Percentiles rank a stretch among this genome's conserved stretches.
Conservation (phyloP, 2,113 vertebrate genomes). For the Mesocricetus auratus region DNA sequence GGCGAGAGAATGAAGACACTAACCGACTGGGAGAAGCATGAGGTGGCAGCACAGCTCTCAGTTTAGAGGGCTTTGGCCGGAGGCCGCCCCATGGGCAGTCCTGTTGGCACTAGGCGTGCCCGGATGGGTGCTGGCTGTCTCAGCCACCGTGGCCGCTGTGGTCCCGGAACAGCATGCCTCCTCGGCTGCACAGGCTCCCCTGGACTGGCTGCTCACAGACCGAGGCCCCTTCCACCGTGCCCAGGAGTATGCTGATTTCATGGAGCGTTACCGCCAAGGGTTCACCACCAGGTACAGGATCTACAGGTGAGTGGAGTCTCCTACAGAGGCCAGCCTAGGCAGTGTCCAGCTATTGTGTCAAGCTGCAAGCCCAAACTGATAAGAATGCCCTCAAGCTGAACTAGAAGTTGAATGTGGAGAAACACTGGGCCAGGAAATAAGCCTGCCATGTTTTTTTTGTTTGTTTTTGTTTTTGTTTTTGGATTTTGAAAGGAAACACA, state of each 20-base stretch:
- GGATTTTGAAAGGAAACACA: slow-evolving; percentile 43
- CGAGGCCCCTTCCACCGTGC: slow-evolving; percentile 97
- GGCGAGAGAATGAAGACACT: slow-evolving; percentile 90
- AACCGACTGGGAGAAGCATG: slow-evolving; percentile 89
- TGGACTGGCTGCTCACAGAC: slow-evolving; percentile 98
- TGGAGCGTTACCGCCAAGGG: slow-evolving; percentile 96
- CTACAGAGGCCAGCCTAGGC: fast-evolving
- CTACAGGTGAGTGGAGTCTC: slow-evolving; percentile 92
- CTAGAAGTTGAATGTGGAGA: background rate
- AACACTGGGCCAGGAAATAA: background rate
- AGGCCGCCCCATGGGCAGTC: slow-evolving; percentile 84
- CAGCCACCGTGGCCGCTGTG: slow-evolving; percentile 27
- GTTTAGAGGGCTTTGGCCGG: slow-evolving; percentile 88
- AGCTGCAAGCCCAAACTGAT: background rate
- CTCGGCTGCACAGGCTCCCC: slow-evolving; percentile 84
- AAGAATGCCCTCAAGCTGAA: background rate
- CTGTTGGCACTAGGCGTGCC: slow-evolving; percentile 88
- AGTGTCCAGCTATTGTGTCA: no score
- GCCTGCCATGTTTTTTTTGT: slow-evolving; percentile 45
- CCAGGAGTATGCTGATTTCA: slow-evolving; percentile 96
- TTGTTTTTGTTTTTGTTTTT: background rate
- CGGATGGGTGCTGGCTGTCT: slow-evolving; percentile 73
- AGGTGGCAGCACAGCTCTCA: slow-evolving; percentile 89
- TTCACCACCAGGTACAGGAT: slow-evolving; percentile 99
- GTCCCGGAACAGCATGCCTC: slow-evolving; percentile 82